Evolutionary conservation across 2,888 invertebrate genomes (phyloP), one percentile per base, ranked within the genome.

Genomic region (Hirudinaria manillensis): DNA sequence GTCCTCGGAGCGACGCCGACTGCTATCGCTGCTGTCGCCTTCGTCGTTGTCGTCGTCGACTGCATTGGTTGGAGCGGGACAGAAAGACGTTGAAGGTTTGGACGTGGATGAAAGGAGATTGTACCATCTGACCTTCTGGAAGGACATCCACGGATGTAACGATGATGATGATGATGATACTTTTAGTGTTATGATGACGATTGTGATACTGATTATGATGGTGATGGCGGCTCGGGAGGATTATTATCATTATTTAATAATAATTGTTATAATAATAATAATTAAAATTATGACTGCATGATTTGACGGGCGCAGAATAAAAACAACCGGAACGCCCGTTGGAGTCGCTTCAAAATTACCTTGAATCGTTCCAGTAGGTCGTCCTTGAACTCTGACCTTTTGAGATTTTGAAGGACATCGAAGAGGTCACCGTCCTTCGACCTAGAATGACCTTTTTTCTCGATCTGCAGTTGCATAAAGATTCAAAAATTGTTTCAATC

Each of bases 401-500:
- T 86, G 73, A 88, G 80, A 75, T 85, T 84, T 75, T 83, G 85
- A 56, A 88, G 83, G 7, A 88, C 86, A 78, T 88, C 88, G 79
- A 86, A 87, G 66, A 88, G 81, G 38, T 87, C 87, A 24, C 29
- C 34, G 21, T 70, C 76, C 38, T 76, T 76, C 4, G 74, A 70
- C n/a, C 76, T 66, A 24, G 29, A 24, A 29, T 71, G 72, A 32
- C 68, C 65, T 53, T 75, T 75, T 51, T 72, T 75, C 21, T 75
- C 75, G 36, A 34, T 45, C 56, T 45, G 21, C 29, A 56, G 51
- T 29, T 29, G 16, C 16, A 32, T 29, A 36, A 70, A 36, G 13
- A 29, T 10, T n/a, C n/a, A n/a, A n/a, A n/a, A n/a, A n/a, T n/a
- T n/a, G n/a, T n/a, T n/a, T n/a, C n/a, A n/a, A n/a, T n/a, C n/a